Evolutionary conservation across 1,140 invertebrate species (phyloP), one percentile per base, ranked within the genome.

Genomic region (Panulirus ornatus): DNA sequence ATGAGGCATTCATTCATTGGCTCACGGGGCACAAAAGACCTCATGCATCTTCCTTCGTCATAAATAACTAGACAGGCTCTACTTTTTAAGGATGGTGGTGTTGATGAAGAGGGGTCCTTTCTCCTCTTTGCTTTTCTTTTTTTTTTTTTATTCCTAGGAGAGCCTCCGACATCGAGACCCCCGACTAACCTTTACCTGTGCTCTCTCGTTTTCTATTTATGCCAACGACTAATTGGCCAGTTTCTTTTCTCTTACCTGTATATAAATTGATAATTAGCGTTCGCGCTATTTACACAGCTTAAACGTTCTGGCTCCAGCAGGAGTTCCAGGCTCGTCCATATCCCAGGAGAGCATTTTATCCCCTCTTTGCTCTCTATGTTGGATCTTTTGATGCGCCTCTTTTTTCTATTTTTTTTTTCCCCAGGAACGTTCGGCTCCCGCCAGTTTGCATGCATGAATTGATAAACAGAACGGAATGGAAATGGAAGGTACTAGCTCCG

Each of bases 381-480:
- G 54, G 54, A 58, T 58, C 54, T 58, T 19, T 58, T 58, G 54
- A 58, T 19, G n/a, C 19, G 54, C 19, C 54, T 22, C 54, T 58
- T 22, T 58, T 44, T 54, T 38, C 27, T 36, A 40, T 19, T 36
- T 81, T 14, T 54, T 22, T 44, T 54, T 38, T 38, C 0, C 2
- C 66, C 36, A 6, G 58, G n/a, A 38, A 9, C 19, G 36, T 22
- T 27, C 11, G 1, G 27, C 36, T 71, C 44, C 58, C 27, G 40
- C 38, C 58, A 84, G n/a, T 84, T 84, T 84, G 82, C 82, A 84
- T 84, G 63, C 58, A 84, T 84, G 82, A 84, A 84, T 84, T 84
- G 58, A 84, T 84, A 58, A 84, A 71, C 44, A 63, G 51, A 44
- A 71, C 66, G 36, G 44, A 9, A 84, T 84, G 82, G 58, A 71